Evolutionary conservation across 2,797 vertebrate species (phyloP).

Genomic region (Acipenser transmontanus): DNA sequence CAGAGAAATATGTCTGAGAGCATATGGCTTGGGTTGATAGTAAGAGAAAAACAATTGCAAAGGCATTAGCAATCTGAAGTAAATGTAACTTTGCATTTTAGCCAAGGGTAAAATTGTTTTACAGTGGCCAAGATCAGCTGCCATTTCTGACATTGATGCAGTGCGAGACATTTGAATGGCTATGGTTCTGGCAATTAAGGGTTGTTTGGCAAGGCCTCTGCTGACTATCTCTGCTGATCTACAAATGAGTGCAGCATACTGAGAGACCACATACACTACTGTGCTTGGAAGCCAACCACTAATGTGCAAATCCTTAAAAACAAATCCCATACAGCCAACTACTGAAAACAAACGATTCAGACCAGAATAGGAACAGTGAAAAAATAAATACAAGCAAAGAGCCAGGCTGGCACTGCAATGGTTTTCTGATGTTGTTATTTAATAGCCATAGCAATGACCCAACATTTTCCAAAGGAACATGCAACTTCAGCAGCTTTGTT

Average conservation of each 20-base stretch:
- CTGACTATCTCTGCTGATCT: conserved; percentile 14
- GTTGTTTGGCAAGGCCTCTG: conserved; percentile 5
- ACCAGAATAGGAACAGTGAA: conserved; percentile 15
- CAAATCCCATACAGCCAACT: conserved; percentile 30
- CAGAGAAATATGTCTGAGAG: too few species aligned
- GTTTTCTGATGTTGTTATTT: conserved; percentile 58
- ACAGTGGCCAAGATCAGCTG: conserved; percentile 1
- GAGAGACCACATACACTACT: conserved; percentile 27
- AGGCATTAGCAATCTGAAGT: too few species aligned
- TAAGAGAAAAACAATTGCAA: neutral
- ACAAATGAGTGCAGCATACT: conserved; percentile 21
- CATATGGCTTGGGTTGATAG: too few species aligned
- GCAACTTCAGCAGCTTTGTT: conserved; percentile 47
- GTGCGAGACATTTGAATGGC: neutral
- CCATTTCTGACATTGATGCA: conserved; percentile 15
- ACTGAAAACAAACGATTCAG: conserved; percentile 33
- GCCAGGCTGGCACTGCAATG: conserved; percentile 39
- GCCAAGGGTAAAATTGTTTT: too few species aligned
- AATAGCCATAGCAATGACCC: conserved; percentile 50
- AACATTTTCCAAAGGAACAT: conserved; percentile 53
- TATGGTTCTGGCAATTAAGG: neutral
- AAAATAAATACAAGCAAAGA: too few species aligned
- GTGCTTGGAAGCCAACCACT: conserved; percentile 33
- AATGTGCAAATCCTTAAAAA: conserved; percentile 26
- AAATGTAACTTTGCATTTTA: too few species aligned